phyloP scores from a whole-genome alignment of 53 echinoderm and acorn worm genomes.

The Temnopleurus reevesii region DNA sequence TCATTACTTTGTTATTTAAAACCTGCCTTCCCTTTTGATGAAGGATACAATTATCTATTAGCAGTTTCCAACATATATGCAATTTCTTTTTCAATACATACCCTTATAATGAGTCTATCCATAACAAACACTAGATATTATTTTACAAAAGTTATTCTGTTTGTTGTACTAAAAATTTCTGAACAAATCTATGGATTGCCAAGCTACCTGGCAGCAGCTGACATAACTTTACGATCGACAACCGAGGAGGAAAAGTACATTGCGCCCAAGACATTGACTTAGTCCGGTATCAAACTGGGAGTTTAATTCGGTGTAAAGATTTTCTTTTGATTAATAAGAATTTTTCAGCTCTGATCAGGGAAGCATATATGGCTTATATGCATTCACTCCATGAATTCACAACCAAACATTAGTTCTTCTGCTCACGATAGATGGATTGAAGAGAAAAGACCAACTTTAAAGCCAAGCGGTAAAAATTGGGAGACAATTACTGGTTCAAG shows the following conservation, averaged over 20 bases:
- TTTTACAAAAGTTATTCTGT: too few relatives aligned
- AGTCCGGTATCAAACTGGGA: not conserved
- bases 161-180: not conserved
- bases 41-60: too few relatives aligned
- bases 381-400: not conserved
- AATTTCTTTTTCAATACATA: too few relatives aligned
- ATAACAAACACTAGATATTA: too few relatives aligned
- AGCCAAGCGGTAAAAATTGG: not conserved
- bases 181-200: not conserved
- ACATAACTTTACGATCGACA: not conserved
- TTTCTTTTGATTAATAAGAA: not conserved
- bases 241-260: not conserved
- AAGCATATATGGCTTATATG: constrained; percentile 6
- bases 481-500: not conserved
- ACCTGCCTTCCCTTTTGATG: too few relatives aligned
- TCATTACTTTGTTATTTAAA: too few relatives aligned
- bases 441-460: not conserved
- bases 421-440: not conserved
- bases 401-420: not conserved
- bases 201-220: not conserved
- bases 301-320: constrained; percentile 22
- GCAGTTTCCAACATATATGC: too few relatives aligned
- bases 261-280: not conserved
- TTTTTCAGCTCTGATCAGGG: not conserved
- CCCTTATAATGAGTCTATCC: too few relatives aligned